phyloP scores from a whole-genome alignment of 2,888 invertebrate species.

The Hirtodrosophila cameraria region DNA sequence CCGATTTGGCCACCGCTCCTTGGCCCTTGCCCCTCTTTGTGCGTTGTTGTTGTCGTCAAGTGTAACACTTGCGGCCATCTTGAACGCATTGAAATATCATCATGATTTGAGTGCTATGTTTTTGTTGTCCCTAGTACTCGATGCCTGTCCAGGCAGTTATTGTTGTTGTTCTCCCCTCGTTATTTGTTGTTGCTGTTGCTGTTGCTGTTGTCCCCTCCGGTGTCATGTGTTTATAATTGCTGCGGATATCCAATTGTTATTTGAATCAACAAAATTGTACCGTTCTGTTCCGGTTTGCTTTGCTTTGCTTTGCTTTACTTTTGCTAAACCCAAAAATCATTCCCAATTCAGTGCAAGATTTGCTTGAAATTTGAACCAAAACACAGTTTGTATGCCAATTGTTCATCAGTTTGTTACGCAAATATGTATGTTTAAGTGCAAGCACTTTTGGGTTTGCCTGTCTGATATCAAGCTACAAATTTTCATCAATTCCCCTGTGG shows the following conservation, averaged over 20 bases:
- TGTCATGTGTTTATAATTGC: slow-evolving; percentile 42
- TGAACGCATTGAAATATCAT: slow-evolving; percentile 53
- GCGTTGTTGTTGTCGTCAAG: slow-evolving; percentile 40
- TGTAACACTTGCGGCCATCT: slow-evolving; percentile 29
- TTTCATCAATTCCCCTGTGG: too few species aligned
- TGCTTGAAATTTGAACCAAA: slow-evolving; percentile 1
- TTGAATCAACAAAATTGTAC: slow-evolving; percentile 1
- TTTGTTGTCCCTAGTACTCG: slow-evolving; percentile 3
- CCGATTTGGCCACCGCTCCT: slow-evolving; percentile 38
- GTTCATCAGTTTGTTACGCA: background rate
- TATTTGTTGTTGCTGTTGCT: background rate
- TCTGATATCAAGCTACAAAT: too few species aligned
- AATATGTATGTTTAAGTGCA: slow-evolving; percentile 1
- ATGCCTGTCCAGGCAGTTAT: background rate
- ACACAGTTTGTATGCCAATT: slow-evolving; percentile 33
- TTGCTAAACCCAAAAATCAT: too few species aligned
- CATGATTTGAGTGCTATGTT: slow-evolving; percentile 21
- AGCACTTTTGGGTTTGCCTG: too few species aligned
- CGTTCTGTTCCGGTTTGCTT: too few species aligned
- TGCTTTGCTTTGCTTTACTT: too few species aligned
- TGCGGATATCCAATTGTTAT: slow-evolving; percentile 32
- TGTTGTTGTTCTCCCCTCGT: background rate
- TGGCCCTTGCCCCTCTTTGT: background rate
- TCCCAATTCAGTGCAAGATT: background rate
- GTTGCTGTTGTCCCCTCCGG: background rate